Base-by-base conservation (phyloP, 2,797 vertebrate genomes). In the Karalla daura region DNA sequence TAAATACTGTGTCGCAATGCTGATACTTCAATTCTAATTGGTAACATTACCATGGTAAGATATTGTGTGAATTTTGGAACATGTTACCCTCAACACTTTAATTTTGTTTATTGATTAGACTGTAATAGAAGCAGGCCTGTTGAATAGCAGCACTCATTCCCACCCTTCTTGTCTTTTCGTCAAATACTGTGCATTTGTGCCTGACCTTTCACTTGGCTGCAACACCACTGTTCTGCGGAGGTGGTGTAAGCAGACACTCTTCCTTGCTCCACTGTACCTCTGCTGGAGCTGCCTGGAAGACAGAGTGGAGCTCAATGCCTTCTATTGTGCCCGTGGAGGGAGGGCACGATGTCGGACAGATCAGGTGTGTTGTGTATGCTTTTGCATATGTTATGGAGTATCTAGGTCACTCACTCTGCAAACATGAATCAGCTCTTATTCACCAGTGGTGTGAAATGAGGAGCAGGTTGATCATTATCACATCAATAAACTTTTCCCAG, bases 331-430 rank as follows among this genome's bases (percentile, higher is more conserved):
- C 4, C 18, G 27, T 41, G 9, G n/a, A 25, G 25, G 68, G 54
- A 75, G 63, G 30, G 65, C 55, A 51, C 41, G 41, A n/a, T 25
- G 25, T n/a, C n/a, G n/a, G n/a, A 70, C 17, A 15, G 51, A 49
- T 78, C 58, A 33, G 70, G 61, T 62, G 64, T 50, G 43, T 70
- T 21, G n/a, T n/a, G n/a, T n/a, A n/a, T n/a, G n/a, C n/a, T n/a
- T n/a, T n/a, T n/a, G n/a, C n/a, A n/a, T n/a, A n/a, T n/a, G n/a
- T 43, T 52, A 9, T 25, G 28, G 15, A 33, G 45, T 28, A 14
- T 46, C 5, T 1, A 9, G 45, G 50, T 61, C 53, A 2, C 8
- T 28, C 45, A 5, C 12, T 9, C n/a, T n/a, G n/a, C n/a, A n/a
- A n/a, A n/a, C n/a, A n/a, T n/a, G n/a, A n/a, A n/a, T n/a, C n/a